phyloP scores from a whole-genome alignment of 2,888 invertebrate genomes.

The Entomobrya proxima region DNA sequence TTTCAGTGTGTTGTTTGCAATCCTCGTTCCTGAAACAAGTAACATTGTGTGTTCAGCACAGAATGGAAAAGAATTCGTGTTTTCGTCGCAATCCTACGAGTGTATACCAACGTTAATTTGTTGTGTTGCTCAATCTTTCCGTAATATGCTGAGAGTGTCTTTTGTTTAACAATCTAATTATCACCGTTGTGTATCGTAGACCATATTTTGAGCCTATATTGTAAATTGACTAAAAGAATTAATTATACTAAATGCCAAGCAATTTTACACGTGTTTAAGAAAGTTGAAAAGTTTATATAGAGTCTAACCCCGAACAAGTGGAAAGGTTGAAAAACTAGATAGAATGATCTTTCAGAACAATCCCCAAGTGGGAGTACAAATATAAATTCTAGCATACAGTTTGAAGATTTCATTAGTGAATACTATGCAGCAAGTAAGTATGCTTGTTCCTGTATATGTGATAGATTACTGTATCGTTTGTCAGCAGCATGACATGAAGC shows the following conservation, averaged over 20 bases:
- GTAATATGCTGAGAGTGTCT: too few relatives aligned
- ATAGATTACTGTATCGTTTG: slow-evolving; percentile 33
- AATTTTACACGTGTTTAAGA: too few relatives aligned
- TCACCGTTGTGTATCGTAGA: too few relatives aligned
- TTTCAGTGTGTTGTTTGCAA: slow-evolving; percentile 49
- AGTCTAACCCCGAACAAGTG: too few relatives aligned
- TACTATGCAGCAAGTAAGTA: background rate
- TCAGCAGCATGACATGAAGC: slow-evolving; percentile 12
- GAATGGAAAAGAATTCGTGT: background rate
- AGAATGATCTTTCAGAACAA: slow-evolving; percentile 13
- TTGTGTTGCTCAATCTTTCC: too few relatives aligned
- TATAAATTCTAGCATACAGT: too few relatives aligned
- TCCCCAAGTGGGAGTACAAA: background rate
- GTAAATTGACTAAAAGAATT: too few relatives aligned
- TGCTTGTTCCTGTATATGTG: background rate
- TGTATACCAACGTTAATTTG: too few relatives aligned
- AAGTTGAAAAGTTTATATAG: too few relatives aligned
- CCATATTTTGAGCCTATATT: too few relatives aligned
- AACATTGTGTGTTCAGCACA: slow-evolving; percentile 23
- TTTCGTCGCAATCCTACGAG: background rate
- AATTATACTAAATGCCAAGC: too few relatives aligned
- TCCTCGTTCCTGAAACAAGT: slow-evolving; percentile 46
- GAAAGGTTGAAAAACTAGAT: background rate
- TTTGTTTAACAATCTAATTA: too few relatives aligned
- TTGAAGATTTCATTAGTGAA: slow-evolving; percentile 15